Conservation (phyloP, 2,888 invertebrate species). For the Spatulosminthurus flaviceps region DNA sequence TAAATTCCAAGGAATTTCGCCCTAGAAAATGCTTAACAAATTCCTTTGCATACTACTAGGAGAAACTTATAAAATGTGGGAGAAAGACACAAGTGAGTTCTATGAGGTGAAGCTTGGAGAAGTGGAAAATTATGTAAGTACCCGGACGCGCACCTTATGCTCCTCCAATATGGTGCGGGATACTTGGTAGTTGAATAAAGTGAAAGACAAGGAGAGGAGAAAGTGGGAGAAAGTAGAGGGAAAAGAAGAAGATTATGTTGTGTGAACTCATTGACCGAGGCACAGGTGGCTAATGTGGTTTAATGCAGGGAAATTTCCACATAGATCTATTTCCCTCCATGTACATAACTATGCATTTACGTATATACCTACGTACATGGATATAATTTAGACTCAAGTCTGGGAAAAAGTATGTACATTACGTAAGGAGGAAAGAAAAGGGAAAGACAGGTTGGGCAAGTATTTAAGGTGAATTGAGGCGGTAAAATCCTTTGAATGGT, state of each 20-base stretch:
- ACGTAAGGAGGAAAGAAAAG: not conserved
- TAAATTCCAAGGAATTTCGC: no score
- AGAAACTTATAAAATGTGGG: no score
- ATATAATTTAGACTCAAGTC: not conserved
- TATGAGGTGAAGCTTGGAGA: no score
- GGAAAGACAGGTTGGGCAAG: not conserved
- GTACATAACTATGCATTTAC: no score
- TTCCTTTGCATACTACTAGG: no score
- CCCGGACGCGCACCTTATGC: no score
- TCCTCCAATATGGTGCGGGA: no score
- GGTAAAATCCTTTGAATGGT: not conserved
- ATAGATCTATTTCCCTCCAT: no score
- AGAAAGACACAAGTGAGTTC: no score
- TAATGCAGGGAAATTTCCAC: conserved; percentile 18
- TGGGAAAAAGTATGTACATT: not conserved
- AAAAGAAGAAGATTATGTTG: not conserved
- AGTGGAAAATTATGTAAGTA: no score
- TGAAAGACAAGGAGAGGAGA: not conserved
- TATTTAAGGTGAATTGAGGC: not conserved
- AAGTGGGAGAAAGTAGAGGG: not conserved
- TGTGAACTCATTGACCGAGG: conserved; percentile 18
- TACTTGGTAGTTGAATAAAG: not conserved
- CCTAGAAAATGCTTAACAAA: no score
- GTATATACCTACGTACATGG: no score
- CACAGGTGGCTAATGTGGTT: conserved; percentile 18